Base-by-base conservation (phyloP, 2,888 invertebrate genomes). In the Argyresthia goedartella region DNA sequence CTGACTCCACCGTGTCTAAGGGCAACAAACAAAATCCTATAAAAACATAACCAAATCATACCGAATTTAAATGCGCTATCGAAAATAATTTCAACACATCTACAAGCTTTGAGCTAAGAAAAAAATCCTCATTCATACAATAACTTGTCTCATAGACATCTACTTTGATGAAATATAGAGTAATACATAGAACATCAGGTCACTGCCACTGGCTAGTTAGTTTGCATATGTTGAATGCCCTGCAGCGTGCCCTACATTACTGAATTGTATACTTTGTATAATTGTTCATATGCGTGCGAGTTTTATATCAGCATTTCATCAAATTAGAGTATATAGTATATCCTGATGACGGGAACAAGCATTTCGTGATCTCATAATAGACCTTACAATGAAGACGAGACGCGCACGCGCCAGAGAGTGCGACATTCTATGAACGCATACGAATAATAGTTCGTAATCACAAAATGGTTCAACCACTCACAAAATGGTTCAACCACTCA, bases 41-140 rank as follows among this genome's bases (percentile, higher is more conserved):
- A 73, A 66, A 74, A 74, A 76, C 65, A 70, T 67, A 76, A 73
- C 66, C 66, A 70, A 69, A 71, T 66, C 56, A 71, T 69, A 72
- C 65, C 65, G 73, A 73, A 73, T 67, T 68, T 73, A 75, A 75
- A 73, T 73, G 70, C 69, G 67, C 63, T 60, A 64, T 63, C 61
- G 69, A 67, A 69, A 75, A 75, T 76, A 79, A 78, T 76, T 77
- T 10, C 15, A 48, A 48, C 35, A 48, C 74, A 73, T 72, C 69
- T 67, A 70, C 68, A 71, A 76, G 79, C 79, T 81, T 73, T 72
- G 65, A 77, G 79, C 78, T 72, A 67, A 67, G 64, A 70, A 51
- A 57, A 57, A 61, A 59, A 33, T 54, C 10, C 34, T 44, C 44
- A 44, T 44, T 44, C 15, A 44, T 44, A 44, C 48, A 36, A 48